A percentile compares a stretch with the other conserved stretches of the same genome.
Conservation (phyloP, 2,888 invertebrate species). For the Parnassius glacialis region DNA sequence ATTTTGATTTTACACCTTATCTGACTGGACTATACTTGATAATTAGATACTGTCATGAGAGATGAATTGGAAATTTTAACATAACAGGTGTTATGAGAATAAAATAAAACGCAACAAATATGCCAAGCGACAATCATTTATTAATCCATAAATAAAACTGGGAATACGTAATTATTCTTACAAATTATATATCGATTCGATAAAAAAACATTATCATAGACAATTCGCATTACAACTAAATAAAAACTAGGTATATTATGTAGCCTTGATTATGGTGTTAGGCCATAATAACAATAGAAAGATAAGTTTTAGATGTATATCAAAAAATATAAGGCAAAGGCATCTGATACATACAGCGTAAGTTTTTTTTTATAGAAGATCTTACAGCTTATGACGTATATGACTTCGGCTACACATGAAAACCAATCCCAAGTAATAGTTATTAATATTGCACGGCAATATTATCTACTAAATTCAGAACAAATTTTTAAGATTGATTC, state of each 20-base stretch:
- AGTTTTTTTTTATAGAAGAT: background rate
- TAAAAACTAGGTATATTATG: constrained; percentile 26
- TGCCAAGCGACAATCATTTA: constrained; percentile 29
- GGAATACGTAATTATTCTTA: constrained; percentile 29
- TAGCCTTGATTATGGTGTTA: background rate
- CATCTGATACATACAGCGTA: background rate
- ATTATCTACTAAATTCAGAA: too few relatives aligned
- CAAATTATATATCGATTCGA: constrained; percentile 28
- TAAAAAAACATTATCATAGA: constrained; percentile 19
- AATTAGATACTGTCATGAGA: too few relatives aligned
- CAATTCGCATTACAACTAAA: constrained; percentile 27
- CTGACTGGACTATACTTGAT: too few relatives aligned
- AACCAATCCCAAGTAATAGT: too few relatives aligned
- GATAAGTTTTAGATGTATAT: background rate
- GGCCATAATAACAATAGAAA: constrained; percentile 10
- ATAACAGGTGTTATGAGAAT: background rate
- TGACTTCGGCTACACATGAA: too few relatives aligned
- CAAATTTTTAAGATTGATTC: too few relatives aligned
- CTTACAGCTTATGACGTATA: too few relatives aligned
- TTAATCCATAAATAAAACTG: constrained; percentile 33
- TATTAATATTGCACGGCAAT: too few relatives aligned
- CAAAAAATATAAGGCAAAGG: background rate
- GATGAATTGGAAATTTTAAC: too few relatives aligned
- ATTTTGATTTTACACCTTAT: too few relatives aligned
- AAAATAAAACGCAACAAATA: constrained; percentile 20